Evolutionary conservation across 1,140 invertebrate species (phyloP).

Genomic region (Drosophila rufa): DNA sequence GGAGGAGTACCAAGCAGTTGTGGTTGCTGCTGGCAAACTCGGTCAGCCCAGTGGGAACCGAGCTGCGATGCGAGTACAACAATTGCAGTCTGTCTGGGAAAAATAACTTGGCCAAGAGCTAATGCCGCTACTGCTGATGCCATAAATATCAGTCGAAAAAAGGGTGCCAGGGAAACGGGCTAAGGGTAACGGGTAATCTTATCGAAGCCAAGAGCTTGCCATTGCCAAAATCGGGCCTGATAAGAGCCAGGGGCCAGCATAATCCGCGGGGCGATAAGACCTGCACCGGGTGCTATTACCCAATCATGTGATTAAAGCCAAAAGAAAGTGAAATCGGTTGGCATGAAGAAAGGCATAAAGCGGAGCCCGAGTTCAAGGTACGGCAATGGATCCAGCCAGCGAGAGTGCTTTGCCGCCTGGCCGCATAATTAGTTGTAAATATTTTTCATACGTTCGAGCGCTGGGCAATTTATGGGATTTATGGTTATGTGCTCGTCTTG

Average conservation of each 20-base stretch:
- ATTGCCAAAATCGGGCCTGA: constrained; percentile 43
- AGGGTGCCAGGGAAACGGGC: constrained; percentile 13
- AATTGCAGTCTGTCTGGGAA: constrained; percentile 43
- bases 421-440: constrained; percentile 57
- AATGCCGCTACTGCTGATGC: neutral
- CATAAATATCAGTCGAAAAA: constrained; percentile 30
- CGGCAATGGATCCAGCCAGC: constrained; percentile 33
- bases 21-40: constrained; percentile 44
- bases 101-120: constrained; percentile 17
- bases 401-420: constrained; percentile 43
- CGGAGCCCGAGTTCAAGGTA: constrained; percentile 66
- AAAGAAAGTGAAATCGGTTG: constrained; percentile 60
- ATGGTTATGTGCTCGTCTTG: constrained; percentile 34
- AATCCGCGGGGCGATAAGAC: constrained; percentile 49
- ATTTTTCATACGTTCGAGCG: constrained; percentile 37
- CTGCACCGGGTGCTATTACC: constrained; percentile 58
- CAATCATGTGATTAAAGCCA: constrained; percentile 69
- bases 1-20: constrained; percentile 8
- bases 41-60: constrained; percentile 59
- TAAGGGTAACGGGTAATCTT: constrained; percentile 29
- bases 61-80: constrained; percentile 27
- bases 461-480: constrained; percentile 47
- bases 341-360: constrained; percentile 28
- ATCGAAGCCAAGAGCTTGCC: constrained; percentile 21
- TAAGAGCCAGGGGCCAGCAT: constrained; percentile 37